phyloP scores from a whole-genome alignment of 1,140 invertebrate species.

The Aethina tumida region DNA sequence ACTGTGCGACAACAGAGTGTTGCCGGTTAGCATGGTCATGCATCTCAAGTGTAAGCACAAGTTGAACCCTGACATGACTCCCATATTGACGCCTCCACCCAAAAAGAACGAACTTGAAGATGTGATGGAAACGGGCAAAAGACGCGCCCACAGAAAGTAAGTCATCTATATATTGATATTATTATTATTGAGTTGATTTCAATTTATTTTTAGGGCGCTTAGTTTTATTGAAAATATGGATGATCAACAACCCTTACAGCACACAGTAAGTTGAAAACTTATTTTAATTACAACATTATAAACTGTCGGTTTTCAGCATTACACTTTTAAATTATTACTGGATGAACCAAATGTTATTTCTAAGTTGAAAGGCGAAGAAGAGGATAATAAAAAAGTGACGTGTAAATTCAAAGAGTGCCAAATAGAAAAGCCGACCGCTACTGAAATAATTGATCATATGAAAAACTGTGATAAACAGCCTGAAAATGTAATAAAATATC shows the following conservation, averaged over 20 bases:
- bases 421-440: conserved; percentile 9
- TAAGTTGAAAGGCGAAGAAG: conserved; percentile 8
- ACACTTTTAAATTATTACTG: no score
- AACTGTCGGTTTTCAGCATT: no score
- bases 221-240: no score
- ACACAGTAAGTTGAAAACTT: no score
- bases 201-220: no score
- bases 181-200: no score
- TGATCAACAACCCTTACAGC: no score
- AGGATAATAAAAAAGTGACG: conserved; percentile 1
- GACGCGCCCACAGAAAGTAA: no score
- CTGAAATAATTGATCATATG: conserved; percentile 19
- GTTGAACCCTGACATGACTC: neutral
- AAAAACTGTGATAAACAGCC: conserved; percentile 21
- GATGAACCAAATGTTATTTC: no score
- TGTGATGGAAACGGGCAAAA: neutral
- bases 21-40: conserved; percentile 43
- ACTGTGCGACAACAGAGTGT: conserved; percentile 43
- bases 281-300: no score
- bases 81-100: neutral
- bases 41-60: conserved; percentile 17
- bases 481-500: conserved; percentile 14
- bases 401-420: conserved; percentile 20
- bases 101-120: neutral
- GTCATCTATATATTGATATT: no score